Percentiles rank a stretch among this genome's conserved stretches.
phyloP scores from a whole-genome alignment of 2,888 invertebrate genomes.

The Priocnemis perturbator region DNA sequence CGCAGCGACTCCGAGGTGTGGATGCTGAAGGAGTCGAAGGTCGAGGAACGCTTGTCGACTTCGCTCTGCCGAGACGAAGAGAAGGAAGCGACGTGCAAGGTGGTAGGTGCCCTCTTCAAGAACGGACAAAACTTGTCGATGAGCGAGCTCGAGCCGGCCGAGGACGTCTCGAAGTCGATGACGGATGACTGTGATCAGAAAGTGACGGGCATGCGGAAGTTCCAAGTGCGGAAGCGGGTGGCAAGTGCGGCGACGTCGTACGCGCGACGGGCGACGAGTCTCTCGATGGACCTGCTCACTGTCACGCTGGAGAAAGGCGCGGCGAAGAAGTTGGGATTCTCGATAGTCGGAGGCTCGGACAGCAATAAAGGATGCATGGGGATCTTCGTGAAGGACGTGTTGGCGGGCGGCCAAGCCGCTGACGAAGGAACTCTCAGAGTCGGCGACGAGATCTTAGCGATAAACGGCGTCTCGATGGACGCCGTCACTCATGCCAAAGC shows the following conservation, averaged over 20 bases:
- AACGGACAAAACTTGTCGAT: constrained; percentile 58
- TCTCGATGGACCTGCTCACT: constrained; percentile 66
- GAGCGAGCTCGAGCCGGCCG: constrained; percentile 37
- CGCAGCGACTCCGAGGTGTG: constrained; percentile 65
- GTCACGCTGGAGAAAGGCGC: constrained; percentile 78
- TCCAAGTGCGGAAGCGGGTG: constrained; percentile 67
- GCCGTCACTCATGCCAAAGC: constrained; percentile 80
- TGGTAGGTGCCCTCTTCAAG: constrained; percentile 59
- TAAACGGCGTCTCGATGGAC: constrained; percentile 78
- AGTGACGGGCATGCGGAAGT: constrained; percentile 76
- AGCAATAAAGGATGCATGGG: constrained; percentile 80
- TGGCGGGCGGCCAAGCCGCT: constrained; percentile 80
- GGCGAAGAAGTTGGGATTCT: constrained; percentile 80
- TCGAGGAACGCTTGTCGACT: no score
- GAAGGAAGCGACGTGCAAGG: constrained; percentile 40
- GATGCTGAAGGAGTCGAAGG: constrained; percentile 47
- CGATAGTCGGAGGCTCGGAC: constrained; percentile 81
- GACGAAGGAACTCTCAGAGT: constrained; percentile 79
- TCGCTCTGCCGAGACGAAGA: neutral
- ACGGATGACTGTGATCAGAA: constrained; percentile 41
- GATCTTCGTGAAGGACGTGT: constrained; percentile 80
- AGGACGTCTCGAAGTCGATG: constrained; percentile 10
- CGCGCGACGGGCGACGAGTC: constrained; percentile 60
- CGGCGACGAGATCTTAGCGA: constrained; percentile 80
- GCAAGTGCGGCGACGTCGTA: constrained; percentile 45